A percentile compares a stretch with the other conserved stretches of the same genome.
These are phyloP conservation scores for Platycheirus albimanus DNA, from an alignment of 2,888 invertebrate genomes.

Conservation along the genomic window DNA sequence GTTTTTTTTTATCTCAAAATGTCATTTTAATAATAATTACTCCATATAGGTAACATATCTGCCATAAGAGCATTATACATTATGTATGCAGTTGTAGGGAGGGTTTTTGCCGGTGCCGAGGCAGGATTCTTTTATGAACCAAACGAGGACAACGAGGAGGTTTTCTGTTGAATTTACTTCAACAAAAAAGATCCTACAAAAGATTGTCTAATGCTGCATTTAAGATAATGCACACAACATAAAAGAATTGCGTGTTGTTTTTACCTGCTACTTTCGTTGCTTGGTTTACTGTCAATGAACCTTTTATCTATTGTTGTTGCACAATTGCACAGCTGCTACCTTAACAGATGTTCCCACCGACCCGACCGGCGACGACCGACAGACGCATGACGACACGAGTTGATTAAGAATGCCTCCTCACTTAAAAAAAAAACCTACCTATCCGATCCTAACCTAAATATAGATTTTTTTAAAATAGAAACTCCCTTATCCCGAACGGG, in stretches of 20 bases:
- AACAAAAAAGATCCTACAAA: too few species aligned
- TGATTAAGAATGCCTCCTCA: slow-evolving; percentile 5
- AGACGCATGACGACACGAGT: slow-evolving; percentile 31
- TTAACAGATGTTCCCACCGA: slow-evolving; percentile 57
- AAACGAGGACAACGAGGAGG: not conserved
- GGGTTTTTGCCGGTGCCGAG: too few species aligned
- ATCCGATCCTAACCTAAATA: slow-evolving; percentile 1
- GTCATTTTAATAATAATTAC: too few species aligned
- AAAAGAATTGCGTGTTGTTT: not conserved
- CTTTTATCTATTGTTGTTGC: slow-evolving; percentile 27
- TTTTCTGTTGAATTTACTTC: slow-evolving; percentile 4
- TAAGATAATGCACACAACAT: not conserved
- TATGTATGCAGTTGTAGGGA: too few species aligned
- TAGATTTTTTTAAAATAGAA: not conserved
- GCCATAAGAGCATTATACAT: too few species aligned
- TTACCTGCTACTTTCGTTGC: slow-evolving; percentile 40
- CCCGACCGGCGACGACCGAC: too few species aligned
- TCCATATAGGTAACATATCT: too few species aligned
- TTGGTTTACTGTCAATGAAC: not conserved
- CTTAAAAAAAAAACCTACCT: not conserved
- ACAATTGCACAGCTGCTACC: slow-evolving; percentile 42
- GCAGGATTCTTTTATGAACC: not conserved
- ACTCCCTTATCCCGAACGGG: not conserved
- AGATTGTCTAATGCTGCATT: slow-evolving; percentile 4
- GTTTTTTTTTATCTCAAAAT: too few species aligned